phyloP scores from a whole-genome alignment of 1,140 invertebrate species.

The Phenacoccus solenopsis region DNA sequence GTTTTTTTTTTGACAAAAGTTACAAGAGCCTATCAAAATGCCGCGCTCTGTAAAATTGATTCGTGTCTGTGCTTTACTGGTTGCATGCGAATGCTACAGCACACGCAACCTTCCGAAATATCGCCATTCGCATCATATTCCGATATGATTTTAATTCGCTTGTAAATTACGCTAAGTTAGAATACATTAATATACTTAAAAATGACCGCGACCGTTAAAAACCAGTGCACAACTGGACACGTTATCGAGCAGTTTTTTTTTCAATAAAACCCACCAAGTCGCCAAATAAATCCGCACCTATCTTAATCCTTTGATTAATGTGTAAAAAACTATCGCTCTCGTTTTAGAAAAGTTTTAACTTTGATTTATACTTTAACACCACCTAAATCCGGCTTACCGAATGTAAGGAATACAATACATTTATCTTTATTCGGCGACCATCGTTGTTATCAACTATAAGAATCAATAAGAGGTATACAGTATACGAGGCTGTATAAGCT shows the following conservation, averaged over 20 bases:
- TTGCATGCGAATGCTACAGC: not conserved
- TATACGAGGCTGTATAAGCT: not conserved
- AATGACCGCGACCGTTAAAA: too few species aligned
- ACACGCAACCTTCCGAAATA: not conserved
- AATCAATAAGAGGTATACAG: constrained; percentile 9
- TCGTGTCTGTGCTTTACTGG: constrained; percentile 7
- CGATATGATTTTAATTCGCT: not conserved
- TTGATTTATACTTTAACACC: constrained; percentile 7
- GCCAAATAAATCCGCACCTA: not conserved
- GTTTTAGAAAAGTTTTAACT: not conserved
- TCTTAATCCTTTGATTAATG: not conserved
- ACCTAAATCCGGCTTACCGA: constrained; percentile 8
- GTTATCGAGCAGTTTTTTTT: not conserved
- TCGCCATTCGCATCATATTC: not conserved
- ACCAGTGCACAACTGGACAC: too few species aligned
- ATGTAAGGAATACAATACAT: not conserved
- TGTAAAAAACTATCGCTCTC: not conserved
- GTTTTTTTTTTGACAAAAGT: not conserved
- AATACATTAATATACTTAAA: not conserved
- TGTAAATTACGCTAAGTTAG: not conserved
- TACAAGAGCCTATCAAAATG: constrained; percentile 8
- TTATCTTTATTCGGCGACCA: constrained; percentile 16
- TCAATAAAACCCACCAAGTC: too few species aligned
- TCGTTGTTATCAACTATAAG: constrained; percentile 15
- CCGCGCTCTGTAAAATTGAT: not conserved